Evolutionary conservation across 2,888 invertebrate genomes (phyloP).

Genomic region (Pilophorus perplexus): DNA sequence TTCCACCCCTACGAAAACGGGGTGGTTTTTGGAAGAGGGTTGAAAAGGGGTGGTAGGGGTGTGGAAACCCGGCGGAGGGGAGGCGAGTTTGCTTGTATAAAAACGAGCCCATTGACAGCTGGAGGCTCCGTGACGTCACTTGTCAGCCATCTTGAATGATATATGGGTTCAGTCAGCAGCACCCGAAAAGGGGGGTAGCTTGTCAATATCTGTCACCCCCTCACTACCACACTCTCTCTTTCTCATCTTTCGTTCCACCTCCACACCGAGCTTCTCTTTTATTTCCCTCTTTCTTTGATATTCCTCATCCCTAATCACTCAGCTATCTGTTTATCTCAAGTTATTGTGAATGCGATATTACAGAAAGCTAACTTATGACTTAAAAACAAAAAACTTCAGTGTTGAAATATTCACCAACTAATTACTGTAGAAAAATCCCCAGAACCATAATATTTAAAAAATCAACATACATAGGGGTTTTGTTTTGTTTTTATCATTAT

Average conservation of each 20-base stretch:
- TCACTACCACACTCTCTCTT: neutral
- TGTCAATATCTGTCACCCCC: constrained; percentile 42
- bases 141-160: constrained; percentile 49
- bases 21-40: no score
- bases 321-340: no score
- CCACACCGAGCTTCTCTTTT: neutral
- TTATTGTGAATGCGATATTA: no score
- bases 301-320: neutral
- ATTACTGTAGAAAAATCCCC: no score
- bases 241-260: constrained; percentile 6
- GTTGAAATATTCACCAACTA: no score
- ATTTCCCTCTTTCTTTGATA: neutral
- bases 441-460: no score
- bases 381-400: no score
- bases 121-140: constrained; percentile 45
- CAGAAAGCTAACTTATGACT: no score
- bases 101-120: constrained; percentile 47
- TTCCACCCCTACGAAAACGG: constrained; percentile 17
- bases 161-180: constrained; percentile 46
- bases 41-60: neutral
- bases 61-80: no score
- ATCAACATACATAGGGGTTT: no score
- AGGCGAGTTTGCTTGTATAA: constrained; percentile 37
- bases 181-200: constrained; percentile 31
- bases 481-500: no score